Evolutionary conservation across 2,888 invertebrate species (phyloP), one percentile per base, ranked within the genome.

Genomic region (Thalpophila matura): DNA sequence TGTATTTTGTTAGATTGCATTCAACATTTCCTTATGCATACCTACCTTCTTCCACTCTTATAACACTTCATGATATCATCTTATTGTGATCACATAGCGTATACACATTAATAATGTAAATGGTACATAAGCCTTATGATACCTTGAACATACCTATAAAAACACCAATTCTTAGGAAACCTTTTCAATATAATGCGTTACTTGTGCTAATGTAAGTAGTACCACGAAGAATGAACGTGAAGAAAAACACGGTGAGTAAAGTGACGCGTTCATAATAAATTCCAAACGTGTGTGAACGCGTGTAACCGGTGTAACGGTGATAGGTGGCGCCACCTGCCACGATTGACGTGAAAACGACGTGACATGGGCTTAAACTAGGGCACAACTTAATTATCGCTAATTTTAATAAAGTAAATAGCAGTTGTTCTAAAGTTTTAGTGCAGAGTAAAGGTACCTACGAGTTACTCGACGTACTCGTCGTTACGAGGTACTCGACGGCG

Each of bases 291-390:
- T 63, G 26, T 50, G 16, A 24, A 35, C 38, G 45, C 65, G 50
- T 63, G 26, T 50, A 31, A 10, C 12, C 35, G 14, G 2, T 31
- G 27, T 57, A 53, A 46, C 26, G 18, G 20, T 20, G 10, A 12
- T 61, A 68, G 56, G 33, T 38, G 64, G 50, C 46, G 54, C 58
- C 55, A 64, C 42, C 7, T 43, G 53, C 9, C 62, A 62, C 33
- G 26, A 45, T 29, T 43, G 27, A 37, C 22, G 18, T 38, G 10
- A 47, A 58, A 42, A 45, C n/a, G 9, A n/a, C n/a, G 27, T 31
- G 29, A 35, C 35, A 24, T 20, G 27, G 22, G 37, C 18, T 16
- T 5, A 18, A 16, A 9, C 3, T 14, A 14, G 38, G 7, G 57
- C 10, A 7, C 9, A 7, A 16, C 35, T 3, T 31, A 10, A 38